phyloP scores from a whole-genome alignment of 2,888 invertebrate species.

The Acrobasis consociella region DNA sequence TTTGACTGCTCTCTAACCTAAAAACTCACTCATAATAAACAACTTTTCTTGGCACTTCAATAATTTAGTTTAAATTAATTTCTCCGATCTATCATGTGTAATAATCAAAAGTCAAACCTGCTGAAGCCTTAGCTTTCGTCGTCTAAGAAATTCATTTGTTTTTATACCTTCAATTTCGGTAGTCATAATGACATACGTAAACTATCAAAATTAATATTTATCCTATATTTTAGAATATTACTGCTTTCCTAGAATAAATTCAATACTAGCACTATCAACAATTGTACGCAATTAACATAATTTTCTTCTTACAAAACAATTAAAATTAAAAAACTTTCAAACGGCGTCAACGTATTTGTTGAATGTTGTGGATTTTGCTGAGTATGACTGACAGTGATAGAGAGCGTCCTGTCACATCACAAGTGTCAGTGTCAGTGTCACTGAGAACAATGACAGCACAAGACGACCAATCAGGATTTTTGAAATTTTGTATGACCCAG shows the following conservation, averaged over 20 bases:
- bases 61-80: conserved; percentile 28
- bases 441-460: no score
- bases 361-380: background rate
- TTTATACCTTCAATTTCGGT: conserved; percentile 63
- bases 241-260: background rate
- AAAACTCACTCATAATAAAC: conserved; percentile 38
- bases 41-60: conserved; percentile 32
- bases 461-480: no score
- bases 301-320: background rate
- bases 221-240: background rate
- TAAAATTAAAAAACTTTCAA: background rate
- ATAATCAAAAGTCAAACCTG: conserved; percentile 60
- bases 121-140: conserved; percentile 74
- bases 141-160: conserved; percentile 77
- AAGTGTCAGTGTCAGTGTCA: no score
- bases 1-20: conserved; percentile 81
- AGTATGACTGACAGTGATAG: no score
- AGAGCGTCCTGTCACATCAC: background rate
- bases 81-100: conserved; percentile 26
- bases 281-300: background rate
- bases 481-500: no score
- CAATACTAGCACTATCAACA: background rate
- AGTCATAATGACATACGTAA: conserved; percentile 61
- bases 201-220: conserved; percentile 2
- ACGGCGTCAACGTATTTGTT: conserved; percentile 3